Conservation (phyloP, 2,888 invertebrate genomes). For the Epirrita christyi region DNA sequence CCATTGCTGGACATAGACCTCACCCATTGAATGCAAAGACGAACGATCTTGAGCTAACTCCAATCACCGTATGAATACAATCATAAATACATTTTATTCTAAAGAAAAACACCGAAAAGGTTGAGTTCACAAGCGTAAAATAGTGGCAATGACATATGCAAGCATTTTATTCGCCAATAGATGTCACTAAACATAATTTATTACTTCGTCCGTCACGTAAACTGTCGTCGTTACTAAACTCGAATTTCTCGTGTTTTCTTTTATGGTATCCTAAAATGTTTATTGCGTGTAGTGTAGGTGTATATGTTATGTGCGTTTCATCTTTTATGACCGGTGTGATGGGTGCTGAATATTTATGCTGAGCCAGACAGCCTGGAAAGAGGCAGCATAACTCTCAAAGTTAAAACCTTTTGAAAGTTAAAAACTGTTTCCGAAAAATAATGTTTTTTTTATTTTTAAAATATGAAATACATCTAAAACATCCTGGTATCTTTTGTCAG, state of each 20-base stretch:
- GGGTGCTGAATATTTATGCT: background rate
- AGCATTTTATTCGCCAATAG: slow-evolving; percentile 11
- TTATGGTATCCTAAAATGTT: slow-evolving; percentile 25
- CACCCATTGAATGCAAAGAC: no score
- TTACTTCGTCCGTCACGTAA: slow-evolving; percentile 8
- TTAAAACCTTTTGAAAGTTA: no score
- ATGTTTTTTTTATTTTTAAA: no score
- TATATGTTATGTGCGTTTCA: slow-evolving; percentile 17
- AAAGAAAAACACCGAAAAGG: background rate
- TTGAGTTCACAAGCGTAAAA: background rate
- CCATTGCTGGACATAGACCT: no score
- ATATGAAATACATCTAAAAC: no score
- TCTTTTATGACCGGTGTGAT: slow-evolving; percentile 16
- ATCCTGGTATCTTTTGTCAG: no score
- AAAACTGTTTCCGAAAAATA: no score
- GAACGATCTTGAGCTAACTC: no score
- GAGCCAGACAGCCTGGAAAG: no score
- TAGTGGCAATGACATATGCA: background rate
- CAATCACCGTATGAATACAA: no score
- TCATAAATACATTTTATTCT: no score
- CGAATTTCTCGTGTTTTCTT: slow-evolving; percentile 12
- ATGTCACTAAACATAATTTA: slow-evolving; percentile 18
- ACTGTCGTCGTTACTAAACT: slow-evolving; percentile 7
- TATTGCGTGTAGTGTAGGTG: slow-evolving; percentile 21
- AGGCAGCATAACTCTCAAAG: no score